Base-by-base conservation (phyloP, 2,888 invertebrate species). In the Cantharis flavilabris region DNA sequence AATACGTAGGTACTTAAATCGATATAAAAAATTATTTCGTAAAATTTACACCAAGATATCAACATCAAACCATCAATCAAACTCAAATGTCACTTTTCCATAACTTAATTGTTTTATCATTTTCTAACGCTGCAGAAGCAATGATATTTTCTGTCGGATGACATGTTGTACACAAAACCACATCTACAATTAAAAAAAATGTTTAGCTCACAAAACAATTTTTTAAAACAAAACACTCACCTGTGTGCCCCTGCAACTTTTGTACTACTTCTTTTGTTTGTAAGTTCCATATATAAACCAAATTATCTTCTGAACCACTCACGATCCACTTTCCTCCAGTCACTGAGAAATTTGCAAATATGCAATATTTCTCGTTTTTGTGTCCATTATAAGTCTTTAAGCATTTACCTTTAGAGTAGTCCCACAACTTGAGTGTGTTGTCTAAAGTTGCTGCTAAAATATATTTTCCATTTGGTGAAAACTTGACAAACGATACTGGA, bases 281-380 rank as follows among this genome's bases (percentile, higher is more conserved):
- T 81, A 99, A 91, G 91, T 99, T 99, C 99, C 99, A 99, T 85
- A 99, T 98, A 88, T 99, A 99, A 0, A 99, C 98, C 91, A 97
- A 93, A 88, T 98, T 97, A 89, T 99, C 99, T 90, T 99, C 99
- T 4, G 99, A 99, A n/a, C 99, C 99, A 63, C 98, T 98, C 69
- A 99, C 99, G 87, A 99, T 99, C 99, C 99, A 99, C 96, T 99
- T 99, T 87, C 99, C 99, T 76, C 99, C 99, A 14, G 99, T 99
- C 9, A 99, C 99, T 49, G 99, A 99, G 89, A 99, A 99, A 89
- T 99, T 99, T 70, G 99, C 99, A 88, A 99, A 99, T 88, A 99
- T 98, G 88, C 99, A 99, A 89, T 98, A 99, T 88, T 99, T 99
- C 89, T 99, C 98, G 89, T 99, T 99, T 89, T 96, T 96, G 88